Conservation (phyloP, 2,888 invertebrate genomes). For the Andrena fulva region DNA sequence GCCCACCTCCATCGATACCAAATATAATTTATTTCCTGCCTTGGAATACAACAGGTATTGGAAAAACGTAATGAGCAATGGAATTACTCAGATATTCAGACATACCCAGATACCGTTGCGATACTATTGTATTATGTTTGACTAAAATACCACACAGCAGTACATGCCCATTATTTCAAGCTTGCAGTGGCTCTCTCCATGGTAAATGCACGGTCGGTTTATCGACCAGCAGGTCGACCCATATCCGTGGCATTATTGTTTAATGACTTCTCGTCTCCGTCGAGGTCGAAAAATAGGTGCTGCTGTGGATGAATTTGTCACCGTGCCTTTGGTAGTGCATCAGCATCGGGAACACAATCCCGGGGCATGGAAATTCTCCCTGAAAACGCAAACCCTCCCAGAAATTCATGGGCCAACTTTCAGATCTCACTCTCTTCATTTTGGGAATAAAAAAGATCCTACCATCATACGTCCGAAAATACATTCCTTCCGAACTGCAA, state of each 20-base stretch:
- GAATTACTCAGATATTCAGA: background rate
- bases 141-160: conserved; percentile 26
- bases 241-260: conserved; percentile 64
- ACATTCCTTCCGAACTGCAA: too few relatives aligned
- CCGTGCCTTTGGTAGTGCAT: background rate
- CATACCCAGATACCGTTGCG: background rate
- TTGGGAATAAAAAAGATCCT: too few relatives aligned
- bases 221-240: conserved; percentile 62
- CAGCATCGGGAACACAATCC: background rate
- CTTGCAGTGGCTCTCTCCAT: conserved; percentile 18
- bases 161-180: conserved; percentile 47
- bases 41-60: background rate
- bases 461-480: too few relatives aligned
- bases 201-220: conserved; percentile 42
- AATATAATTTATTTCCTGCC: background rate
- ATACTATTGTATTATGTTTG: conserved; percentile 19
- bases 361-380: background rate
- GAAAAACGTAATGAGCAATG: background rate
- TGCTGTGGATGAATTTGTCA: conserved; percentile 20
- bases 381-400: background rate
- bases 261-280: conserved; percentile 52
- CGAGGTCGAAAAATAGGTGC: conserved; percentile 46
- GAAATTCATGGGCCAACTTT: background rate
- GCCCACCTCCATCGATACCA: background rate
- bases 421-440: background rate